phyloP scores from a whole-genome alignment of 1,140 invertebrate species.

The Melitaea cinxia region DNA sequence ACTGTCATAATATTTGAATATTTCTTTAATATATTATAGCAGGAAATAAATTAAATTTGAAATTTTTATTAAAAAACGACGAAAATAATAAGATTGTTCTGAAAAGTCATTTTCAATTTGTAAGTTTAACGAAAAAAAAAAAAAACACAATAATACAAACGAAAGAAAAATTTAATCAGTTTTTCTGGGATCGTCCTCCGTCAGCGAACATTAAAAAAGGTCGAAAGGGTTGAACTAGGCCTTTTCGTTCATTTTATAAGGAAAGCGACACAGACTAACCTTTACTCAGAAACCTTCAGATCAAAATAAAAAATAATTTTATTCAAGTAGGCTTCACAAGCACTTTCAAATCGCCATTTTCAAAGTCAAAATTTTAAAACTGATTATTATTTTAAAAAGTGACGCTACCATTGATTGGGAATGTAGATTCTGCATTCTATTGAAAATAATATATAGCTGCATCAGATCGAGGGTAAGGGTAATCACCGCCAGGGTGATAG shows the following conservation, averaged over 20 bases:
- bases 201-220: slow-evolving; percentile 31
- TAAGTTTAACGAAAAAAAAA: slow-evolving; percentile 3
- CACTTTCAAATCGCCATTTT: no score
- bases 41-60: no score
- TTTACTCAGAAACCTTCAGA: background rate
- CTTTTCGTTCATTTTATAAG: slow-evolving; percentile 22
- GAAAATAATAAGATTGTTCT: background rate
- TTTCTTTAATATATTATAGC: no score
- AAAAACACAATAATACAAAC: slow-evolving; percentile 5
- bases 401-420: no score
- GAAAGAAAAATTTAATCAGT: slow-evolving; percentile 29
- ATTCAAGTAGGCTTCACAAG: no score
- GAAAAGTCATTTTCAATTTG: slow-evolving; percentile 18
- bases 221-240: slow-evolving; percentile 24
- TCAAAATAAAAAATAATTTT: background rate
- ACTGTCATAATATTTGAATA: no score
- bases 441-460: no score
- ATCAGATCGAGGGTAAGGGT: no score
- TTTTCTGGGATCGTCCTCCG: slow-evolving; percentile 27
- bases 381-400: no score
- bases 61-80: background rate
- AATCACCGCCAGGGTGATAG: no score
- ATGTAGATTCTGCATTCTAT: no score
- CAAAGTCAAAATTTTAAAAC: no score
- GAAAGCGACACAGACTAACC: slow-evolving; percentile 5